Evolutionary conservation across 1,140 invertebrate genomes (phyloP).

Genomic region (Subanguina moxae): DNA sequence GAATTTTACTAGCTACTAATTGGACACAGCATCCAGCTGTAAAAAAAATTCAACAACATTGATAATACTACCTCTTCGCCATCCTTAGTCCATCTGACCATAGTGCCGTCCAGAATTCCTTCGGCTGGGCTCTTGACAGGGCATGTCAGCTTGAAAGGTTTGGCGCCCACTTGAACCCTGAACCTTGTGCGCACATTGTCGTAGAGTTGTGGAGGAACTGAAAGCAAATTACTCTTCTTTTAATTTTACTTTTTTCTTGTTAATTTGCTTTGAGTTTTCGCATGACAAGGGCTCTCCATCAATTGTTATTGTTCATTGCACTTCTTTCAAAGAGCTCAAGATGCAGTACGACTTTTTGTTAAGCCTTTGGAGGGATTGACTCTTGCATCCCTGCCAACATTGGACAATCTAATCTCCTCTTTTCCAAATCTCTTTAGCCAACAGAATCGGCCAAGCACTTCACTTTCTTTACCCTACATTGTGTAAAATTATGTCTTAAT

Average conservation of each 20-base stretch:
- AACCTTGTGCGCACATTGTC: constrained; percentile 26
- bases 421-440: no score
- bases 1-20: no score
- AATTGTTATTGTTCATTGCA: neutral
- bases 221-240: neutral
- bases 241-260: no score
- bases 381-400: no score
- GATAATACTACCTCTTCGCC: neutral
- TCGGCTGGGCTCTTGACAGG: constrained; percentile 26
- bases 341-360: no score
- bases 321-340: no score
- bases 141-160: constrained; percentile 29
- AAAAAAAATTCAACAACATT: neutral
- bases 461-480: no score
- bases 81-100: constrained; percentile 33
- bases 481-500: no score
- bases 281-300: neutral
- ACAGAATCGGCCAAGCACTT: no score
- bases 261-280: neutral
- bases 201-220: constrained; percentile 25
- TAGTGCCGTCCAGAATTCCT: constrained; percentile 9
- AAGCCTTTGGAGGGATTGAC: no score
- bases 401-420: no score
- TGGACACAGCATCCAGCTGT: neutral
- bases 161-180: constrained; percentile 25